Evolutionary conservation across 2,888 invertebrate genomes (phyloP).

Genomic region (Papilio gigon): DNA sequence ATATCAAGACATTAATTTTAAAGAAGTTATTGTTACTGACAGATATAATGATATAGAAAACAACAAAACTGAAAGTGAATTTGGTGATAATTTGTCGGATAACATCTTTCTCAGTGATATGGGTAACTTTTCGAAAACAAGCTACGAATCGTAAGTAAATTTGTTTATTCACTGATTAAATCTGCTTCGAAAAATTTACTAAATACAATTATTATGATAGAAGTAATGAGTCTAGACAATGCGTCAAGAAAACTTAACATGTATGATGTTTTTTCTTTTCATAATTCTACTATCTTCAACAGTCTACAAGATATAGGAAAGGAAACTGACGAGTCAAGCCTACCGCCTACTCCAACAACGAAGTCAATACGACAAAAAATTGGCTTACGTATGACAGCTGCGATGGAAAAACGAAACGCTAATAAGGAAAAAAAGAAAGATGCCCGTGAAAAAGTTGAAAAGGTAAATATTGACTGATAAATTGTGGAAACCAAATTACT

Average conservation of each 20-base stretch:
- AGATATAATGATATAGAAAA: slow-evolving; percentile 49
- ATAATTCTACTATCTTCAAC: no score
- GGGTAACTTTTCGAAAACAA: slow-evolving; percentile 53
- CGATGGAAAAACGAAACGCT: slow-evolving; percentile 52
- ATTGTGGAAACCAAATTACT: no score
- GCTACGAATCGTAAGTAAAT: slow-evolving; percentile 73
- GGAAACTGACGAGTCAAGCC: slow-evolving; percentile 58
- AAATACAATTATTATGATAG: no score
- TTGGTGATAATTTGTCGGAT: slow-evolving; percentile 45
- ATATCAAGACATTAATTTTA: slow-evolving; percentile 52
- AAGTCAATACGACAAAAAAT: slow-evolving; percentile 67
- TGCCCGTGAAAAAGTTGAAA: slow-evolving; percentile 62
- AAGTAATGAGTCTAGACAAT: no score
- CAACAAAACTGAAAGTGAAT: slow-evolving; percentile 52
- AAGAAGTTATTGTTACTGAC: slow-evolving; percentile 56
- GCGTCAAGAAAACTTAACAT: no score
- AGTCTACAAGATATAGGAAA: slow-evolving; percentile 62
- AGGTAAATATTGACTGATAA: slow-evolving; percentile 48
- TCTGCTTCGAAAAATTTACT: no score
- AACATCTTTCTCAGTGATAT: slow-evolving; percentile 54
- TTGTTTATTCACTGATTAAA: background rate
- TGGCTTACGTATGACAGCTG: slow-evolving; percentile 60
- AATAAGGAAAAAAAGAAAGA: slow-evolving; percentile 58
- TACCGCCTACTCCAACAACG: slow-evolving; percentile 53
- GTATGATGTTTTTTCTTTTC: no score